Base-by-base conservation (phyloP, 2,888 invertebrate species). In the Dryomyza anilis region DNA sequence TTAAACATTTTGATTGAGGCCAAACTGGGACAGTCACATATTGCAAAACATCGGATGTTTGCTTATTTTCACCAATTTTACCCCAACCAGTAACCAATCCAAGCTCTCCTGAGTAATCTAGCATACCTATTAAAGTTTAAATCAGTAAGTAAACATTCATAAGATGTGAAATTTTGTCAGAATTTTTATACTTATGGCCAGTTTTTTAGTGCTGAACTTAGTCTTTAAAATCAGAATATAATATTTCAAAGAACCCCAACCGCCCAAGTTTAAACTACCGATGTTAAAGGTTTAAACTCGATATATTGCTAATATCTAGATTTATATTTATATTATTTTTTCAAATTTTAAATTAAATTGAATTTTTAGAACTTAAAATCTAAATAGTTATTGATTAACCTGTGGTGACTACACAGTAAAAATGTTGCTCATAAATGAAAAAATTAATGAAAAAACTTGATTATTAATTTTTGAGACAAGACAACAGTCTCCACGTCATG, bases 61-160 rank as follows among this genome's bases (percentile, higher is more conserved):
- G 86, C 43, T 88, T 87, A 62, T 86, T 87, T 82, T 92, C 92
- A 2, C 63, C 85, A 0, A 87, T 87, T 69, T 87, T 86, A 3
- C 92, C 92, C 92, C 92, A 92, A 19, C 92, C 92, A 4, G 91
- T 87, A 0, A 91, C 90, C 1, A 89, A 84, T 4, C 89, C 91
- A 50, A 86, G 83, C 45, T 85, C 84, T 7, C 90, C 90, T 3
- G 71, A 3, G 75, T 87, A 88, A 73, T 86, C 84, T 29, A 76
- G 76, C 23, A 73, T 74, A 36, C 73, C 85, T 85, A 67, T 30
- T 16, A 48, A 7, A 48, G n/a, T n/a, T n/a, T n/a, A n/a, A n/a
- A n/a, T n/a, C n/a, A n/a, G n/a, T n/a, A n/a, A n/a, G n/a, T n/a
- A n/a, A n/a, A n/a, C n/a, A n/a, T n/a, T n/a, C n/a, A n/a, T n/a